These are phyloP conservation scores for Epinephelus awoara DNA, from an alignment of 2,797 vertebrate genomes.

Conservation along the genomic window DNA sequence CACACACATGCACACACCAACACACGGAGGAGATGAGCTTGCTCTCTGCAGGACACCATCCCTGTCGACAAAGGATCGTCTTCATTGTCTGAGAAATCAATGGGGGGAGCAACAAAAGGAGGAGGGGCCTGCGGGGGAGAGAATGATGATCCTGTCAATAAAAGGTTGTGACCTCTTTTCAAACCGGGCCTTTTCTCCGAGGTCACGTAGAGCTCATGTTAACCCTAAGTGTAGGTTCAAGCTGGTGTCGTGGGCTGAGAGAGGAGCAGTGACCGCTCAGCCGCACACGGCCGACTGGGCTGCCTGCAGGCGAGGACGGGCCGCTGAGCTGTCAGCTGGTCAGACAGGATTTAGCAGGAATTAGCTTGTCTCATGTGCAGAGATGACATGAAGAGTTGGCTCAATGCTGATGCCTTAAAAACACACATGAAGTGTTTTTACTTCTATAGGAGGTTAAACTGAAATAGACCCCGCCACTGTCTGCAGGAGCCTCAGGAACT, in stretches of 20 bases:
- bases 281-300: conserved; percentile 3
- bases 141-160: conserved; percentile 83
- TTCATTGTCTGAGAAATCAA: conserved; percentile 78
- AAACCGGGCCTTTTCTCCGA: conserved; percentile 53
- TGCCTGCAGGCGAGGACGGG: conserved; percentile 30
- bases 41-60: conserved; percentile 68
- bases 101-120: conserved; percentile 66
- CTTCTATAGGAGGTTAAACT: conserved; percentile 31
- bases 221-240: conserved; percentile 71
- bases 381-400: conserved; percentile 40
- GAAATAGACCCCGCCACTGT: conserved; percentile 38
- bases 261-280: conserved; percentile 9
- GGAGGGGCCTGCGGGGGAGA: conserved; percentile 66
- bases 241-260: conserved; percentile 49
- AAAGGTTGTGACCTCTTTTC: conserved; percentile 79
- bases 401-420: neutral
- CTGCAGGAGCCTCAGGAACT: conserved; percentile 34
- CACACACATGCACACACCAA: conserved; percentile 18
- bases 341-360: conserved; percentile 64
- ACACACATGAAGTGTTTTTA: conserved; percentile 11
- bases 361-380: conserved; percentile 58
- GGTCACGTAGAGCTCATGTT: conserved; percentile 77
- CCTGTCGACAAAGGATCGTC: conserved; percentile 70
- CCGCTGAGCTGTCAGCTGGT: conserved; percentile 55
- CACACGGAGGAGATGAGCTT: conserved; percentile 17